Base-by-base conservation (phyloP, 2,888 invertebrate genomes). In the Orchesella flavescens region DNA sequence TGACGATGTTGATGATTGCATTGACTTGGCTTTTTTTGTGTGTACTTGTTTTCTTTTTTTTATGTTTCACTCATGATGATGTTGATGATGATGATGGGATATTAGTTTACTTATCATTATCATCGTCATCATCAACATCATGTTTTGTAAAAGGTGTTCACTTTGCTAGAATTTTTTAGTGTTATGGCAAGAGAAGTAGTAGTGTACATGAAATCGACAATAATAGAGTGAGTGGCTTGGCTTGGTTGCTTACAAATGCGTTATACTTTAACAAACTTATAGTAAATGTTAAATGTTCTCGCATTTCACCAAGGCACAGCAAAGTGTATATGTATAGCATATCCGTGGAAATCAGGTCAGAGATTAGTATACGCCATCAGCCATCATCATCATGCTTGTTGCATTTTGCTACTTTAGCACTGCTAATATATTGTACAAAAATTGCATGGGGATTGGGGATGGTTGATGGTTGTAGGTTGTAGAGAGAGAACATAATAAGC, bases 311-410 rank as follows among this genome's bases (percentile, higher is more conserved):
- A 53, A 53, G 53, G 17, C n/a, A 53, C 53, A 53, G n/a, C n/a
- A n/a, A 12, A 3, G 34, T 65, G 65, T 17, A 53, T 69, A 34
- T 78, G 53, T 43, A 71, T 44, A 63, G 80, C 24, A 75, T 69
- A 81, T 75, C 81, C 81, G 81, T 81, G 81, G 81, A 81, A 81
- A 81, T 81, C 81, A 81, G 81, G 81, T 81, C 81, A 81, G 69
- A 81, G 81, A 81, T 81, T 81, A 81, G 34, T 74, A 81, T 44
- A 55, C 68, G 75, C 71, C 46, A 63, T 17, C 19, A 59, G 34
- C 34, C 34, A 34, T 34, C 34, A 34, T 34, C 34, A 34, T 34
- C 34, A 12, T 49, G 49, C 49, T 34, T 49, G 49, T 49, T 49
- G 49, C 49, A 49, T 49, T 49, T 12, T 10, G 12, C 49, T 3